Conservation (phyloP, 2,797 vertebrate genomes). For the Ataeniobius toweri region DNA sequence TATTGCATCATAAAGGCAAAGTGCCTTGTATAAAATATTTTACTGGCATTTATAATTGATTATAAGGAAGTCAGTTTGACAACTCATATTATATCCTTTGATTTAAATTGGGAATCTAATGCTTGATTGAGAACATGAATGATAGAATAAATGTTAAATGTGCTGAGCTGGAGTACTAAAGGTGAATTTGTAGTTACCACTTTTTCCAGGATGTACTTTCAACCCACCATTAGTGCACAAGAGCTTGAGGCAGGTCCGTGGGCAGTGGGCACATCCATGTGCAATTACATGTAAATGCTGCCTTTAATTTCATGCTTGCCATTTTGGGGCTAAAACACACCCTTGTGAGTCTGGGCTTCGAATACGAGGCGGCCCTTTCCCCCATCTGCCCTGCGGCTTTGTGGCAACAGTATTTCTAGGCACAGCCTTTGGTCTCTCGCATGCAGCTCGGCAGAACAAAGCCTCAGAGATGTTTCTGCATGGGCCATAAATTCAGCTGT, state of each 20-base stretch:
- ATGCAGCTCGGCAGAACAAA: constrained; percentile 61
- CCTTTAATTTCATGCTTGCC: constrained; percentile 77
- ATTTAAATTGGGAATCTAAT: constrained; percentile 41
- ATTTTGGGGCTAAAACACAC: constrained; percentile 71
- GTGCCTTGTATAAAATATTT: constrained; percentile 20
- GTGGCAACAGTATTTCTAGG: constrained; percentile 72
- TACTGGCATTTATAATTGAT: constrained; percentile 63
- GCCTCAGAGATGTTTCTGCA: constrained; percentile 34
- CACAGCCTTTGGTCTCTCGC: constrained; percentile 52
- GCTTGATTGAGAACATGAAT: constrained; percentile 35
- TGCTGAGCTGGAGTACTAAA: constrained; percentile 31
- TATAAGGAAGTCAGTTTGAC: constrained; percentile 41
- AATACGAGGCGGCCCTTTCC: constrained; percentile 61
- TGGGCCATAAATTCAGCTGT: constrained; percentile 61
- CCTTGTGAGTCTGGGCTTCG: constrained; percentile 60
- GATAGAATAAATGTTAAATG: constrained; percentile 44
- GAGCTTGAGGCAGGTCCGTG: constrained; percentile 65
- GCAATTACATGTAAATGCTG: constrained; percentile 73
- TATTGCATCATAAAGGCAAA: constrained; percentile 38
- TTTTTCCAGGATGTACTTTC: constrained; percentile 47
- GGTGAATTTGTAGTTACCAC: constrained; percentile 51
- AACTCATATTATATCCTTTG: constrained; percentile 36
- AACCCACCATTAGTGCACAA: constrained; percentile 71
- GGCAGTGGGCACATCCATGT: constrained; percentile 70
- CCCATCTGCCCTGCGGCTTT: constrained; percentile 73